Conservation (phyloP, 2,113 vertebrate species). For the human (Homo sapiens) region DNA sequence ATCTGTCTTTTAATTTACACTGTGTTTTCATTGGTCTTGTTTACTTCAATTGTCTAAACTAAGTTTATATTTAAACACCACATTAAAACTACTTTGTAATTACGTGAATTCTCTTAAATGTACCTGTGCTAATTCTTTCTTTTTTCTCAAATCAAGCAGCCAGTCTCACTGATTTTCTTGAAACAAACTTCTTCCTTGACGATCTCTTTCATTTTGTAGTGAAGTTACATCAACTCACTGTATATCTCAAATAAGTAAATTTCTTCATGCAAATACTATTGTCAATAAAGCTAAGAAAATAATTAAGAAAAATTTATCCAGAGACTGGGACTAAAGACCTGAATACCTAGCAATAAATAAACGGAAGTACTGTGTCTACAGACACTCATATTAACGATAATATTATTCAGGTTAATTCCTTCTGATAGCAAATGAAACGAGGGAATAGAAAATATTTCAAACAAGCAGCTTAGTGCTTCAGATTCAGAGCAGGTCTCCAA, state of each 20-base stretch:
- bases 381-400: not conserved
- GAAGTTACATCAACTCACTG: not conserved
- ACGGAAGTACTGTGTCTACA: not conserved
- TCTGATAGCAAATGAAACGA: conserved; percentile 24
- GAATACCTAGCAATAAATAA: not conserved
- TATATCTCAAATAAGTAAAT: not conserved
- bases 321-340: not conserved
- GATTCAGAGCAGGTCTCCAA: not conserved
- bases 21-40: not conserved
- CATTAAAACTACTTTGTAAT: not conserved
- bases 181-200: not conserved
- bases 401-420: not conserved
- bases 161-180: not conserved
- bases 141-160: not conserved
- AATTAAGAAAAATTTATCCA: not conserved
- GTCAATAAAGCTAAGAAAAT: not conserved
- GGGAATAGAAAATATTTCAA: conserved; percentile 10
- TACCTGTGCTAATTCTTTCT: not conserved
- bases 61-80: conserved; percentile 36
- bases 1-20: not conserved
- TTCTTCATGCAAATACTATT: not conserved
- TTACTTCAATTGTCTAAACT: not conserved
- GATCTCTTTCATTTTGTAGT: not conserved
- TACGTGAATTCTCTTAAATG: not conserved
- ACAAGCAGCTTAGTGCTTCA: not conserved